phyloP scores from a whole-genome alignment of 2,113 vertebrate species.

The Platysternon megacephalum region DNA sequence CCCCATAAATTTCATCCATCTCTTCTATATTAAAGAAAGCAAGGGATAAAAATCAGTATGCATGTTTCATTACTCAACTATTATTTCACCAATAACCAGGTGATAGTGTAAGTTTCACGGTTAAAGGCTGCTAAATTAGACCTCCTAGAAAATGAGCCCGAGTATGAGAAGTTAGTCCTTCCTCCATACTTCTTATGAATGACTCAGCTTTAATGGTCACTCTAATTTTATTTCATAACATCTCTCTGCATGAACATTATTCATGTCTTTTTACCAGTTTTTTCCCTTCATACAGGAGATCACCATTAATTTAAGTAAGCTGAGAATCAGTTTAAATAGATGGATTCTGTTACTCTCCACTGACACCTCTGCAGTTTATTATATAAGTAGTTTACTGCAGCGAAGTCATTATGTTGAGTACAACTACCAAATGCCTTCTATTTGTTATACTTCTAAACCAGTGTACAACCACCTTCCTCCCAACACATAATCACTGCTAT shows the following conservation, averaged over 20 bases:
- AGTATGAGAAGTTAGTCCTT: background rate
- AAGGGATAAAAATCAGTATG: background rate
- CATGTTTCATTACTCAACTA: background rate
- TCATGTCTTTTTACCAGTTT: constrained; percentile 26
- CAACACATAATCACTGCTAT: background rate
- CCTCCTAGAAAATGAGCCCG: background rate
- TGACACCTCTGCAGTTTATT: constrained; percentile 57
- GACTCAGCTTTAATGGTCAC: background rate
- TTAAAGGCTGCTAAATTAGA: constrained; percentile 4
- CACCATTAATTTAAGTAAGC: constrained; percentile 48
- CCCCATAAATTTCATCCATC: background rate
- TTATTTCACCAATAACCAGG: background rate
- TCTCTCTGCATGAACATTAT: constrained; percentile 4
- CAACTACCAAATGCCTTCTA: background rate
- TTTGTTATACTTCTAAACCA: background rate
- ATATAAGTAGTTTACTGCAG: constrained; percentile 69
- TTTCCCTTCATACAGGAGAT: constrained; percentile 42
- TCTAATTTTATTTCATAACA: constrained; percentile 34
- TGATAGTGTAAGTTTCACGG: background rate
- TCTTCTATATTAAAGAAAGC: background rate
- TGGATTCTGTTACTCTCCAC: constrained; percentile 49
- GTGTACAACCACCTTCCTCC: constrained; percentile 14
- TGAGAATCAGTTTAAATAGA: constrained; percentile 45
- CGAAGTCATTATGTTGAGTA: constrained; percentile 11
- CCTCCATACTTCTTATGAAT: background rate